Evolutionary conservation across 2,888 invertebrate species (phyloP).

Genomic region (Meloe dianella): DNA sequence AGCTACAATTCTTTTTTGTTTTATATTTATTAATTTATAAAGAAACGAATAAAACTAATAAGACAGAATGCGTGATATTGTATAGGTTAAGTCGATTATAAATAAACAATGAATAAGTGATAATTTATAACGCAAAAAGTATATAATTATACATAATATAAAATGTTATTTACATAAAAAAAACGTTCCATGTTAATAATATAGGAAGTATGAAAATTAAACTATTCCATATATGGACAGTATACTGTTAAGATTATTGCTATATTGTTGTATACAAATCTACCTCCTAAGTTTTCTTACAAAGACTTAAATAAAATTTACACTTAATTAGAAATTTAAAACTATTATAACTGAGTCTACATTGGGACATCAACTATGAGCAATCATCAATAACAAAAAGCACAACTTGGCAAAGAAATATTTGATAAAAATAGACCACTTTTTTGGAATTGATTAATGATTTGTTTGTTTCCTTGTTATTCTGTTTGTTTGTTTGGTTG

Average conservation of each 20-base stretch:
- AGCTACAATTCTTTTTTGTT: slow-evolving; percentile 29
- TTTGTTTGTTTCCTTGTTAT: neutral
- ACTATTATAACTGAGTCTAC: slow-evolving; percentile 24
- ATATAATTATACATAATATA: slow-evolving; percentile 47
- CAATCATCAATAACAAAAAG: neutral
- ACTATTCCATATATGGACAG: slow-evolving; percentile 50
- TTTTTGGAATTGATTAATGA: neutral
- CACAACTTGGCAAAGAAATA: slow-evolving; percentile 4
- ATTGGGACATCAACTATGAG: slow-evolving; percentile 3
- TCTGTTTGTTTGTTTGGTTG: no score
- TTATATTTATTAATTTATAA: slow-evolving; percentile 30
- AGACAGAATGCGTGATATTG: slow-evolving; percentile 45
- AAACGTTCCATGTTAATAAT: slow-evolving; percentile 52
- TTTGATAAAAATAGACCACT: slow-evolving; percentile 5
- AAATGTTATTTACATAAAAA: slow-evolving; percentile 54
- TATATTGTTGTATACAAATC: slow-evolving; percentile 48
- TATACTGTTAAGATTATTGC: slow-evolving; percentile 46
- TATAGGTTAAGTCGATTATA: slow-evolving; percentile 32
- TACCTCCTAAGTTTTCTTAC: slow-evolving; percentile 47
- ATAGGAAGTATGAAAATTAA: slow-evolving; percentile 47
- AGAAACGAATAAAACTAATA: slow-evolving; percentile 22
- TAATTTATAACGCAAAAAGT: slow-evolving; percentile 48
- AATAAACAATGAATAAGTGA: slow-evolving; percentile 47
- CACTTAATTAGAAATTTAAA: slow-evolving; percentile 33
- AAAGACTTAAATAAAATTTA: slow-evolving; percentile 46